Conservation (phyloP, 2,888 invertebrate genomes). For the Sialis fuliginosa region DNA sequence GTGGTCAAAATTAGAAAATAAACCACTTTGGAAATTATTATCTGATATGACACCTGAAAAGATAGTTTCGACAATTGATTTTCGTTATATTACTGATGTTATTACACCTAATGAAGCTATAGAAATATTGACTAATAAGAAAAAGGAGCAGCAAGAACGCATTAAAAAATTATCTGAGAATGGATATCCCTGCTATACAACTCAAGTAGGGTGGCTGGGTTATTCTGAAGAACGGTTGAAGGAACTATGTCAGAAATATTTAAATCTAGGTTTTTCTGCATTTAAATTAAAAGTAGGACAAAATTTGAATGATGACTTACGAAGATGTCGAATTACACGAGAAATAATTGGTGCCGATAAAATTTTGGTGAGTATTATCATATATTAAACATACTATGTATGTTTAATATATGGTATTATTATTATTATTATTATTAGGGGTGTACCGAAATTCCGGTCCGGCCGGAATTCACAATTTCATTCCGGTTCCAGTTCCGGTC, state of each 20-base stretch:
- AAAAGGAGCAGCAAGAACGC: conserved; percentile 38
- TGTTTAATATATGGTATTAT: too few relatives aligned
- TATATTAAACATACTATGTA: too few relatives aligned
- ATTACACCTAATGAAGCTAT: conserved; percentile 71
- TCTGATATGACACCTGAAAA: conserved; percentile 70
- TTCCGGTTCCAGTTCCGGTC: too few relatives aligned
- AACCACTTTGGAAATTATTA: conserved; percentile 76
- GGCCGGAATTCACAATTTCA: too few relatives aligned
- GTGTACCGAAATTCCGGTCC: too few relatives aligned
- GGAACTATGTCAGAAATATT: conserved; percentile 49
- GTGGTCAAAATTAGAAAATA: conserved; percentile 68
- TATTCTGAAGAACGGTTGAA: conserved; percentile 61
- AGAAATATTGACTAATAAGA: conserved; percentile 40
- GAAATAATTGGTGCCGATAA: conserved; percentile 59
- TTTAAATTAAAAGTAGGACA: conserved; percentile 88
- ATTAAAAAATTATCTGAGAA: conserved; percentile 39
- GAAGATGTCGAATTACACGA: conserved; percentile 53
- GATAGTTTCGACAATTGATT: conserved; percentile 73
- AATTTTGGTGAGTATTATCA: conserved; percentile 45
- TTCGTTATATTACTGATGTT: conserved; percentile 67
- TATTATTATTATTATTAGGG: too few relatives aligned
- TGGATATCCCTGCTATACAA: conserved; percentile 80
- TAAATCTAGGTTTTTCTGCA: conserved; percentile 56
- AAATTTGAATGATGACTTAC: conserved; percentile 56
- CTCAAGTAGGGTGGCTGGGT: conserved; percentile 79